Base-by-base conservation (phyloP, 2,797 vertebrate genomes). In the Lates japonicus region DNA sequence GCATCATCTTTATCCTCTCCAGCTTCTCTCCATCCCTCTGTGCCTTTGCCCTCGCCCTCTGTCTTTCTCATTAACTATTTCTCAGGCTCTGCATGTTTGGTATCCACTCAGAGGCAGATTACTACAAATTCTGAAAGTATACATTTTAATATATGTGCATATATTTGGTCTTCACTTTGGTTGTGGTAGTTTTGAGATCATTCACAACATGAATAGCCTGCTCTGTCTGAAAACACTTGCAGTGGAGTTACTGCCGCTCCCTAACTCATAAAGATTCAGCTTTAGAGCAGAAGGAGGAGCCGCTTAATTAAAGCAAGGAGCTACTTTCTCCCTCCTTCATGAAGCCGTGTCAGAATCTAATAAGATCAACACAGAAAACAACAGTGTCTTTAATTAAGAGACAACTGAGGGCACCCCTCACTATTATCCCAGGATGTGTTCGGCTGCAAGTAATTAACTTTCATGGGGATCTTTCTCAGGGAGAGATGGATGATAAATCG, bases 221-320 rank as follows among this genome's bases (percentile, higher is more conserved):
- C 59, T 59, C 48, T 66, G 70, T 54, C 4, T 80, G 73, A 72
- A 75, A 81, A 65, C 65, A 52, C 39, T 49, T 54, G 10, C 22
- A n/a, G 46, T 13, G 44, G 19, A 46, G 17, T 46, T 5, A 25
- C 35, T 51, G 52, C 41, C 25, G 19, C 42, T 78, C 39, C 76
- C 52, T 46, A 20, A 42, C 60, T 86, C 59, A 71, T 61, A 49
- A 76, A 87, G 49, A 70, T 35, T 64, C 25, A 52, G 31, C n/a
- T 70, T 54, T 49, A 25, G 59, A 55, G 59, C 6, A 74, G 62
- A 19, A 84, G 82, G 74, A 81, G 67, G 73, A 88, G 70, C 7
- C 35, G 55, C 83, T 88, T 88, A 73, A 91, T 89, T 92, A 92
- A 87, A 85, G 41, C 83, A 67, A 60, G 62, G 51, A 72, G 78